Conservation (phyloP, 2,797 vertebrate species). For the Gallinago solitaria region DNA sequence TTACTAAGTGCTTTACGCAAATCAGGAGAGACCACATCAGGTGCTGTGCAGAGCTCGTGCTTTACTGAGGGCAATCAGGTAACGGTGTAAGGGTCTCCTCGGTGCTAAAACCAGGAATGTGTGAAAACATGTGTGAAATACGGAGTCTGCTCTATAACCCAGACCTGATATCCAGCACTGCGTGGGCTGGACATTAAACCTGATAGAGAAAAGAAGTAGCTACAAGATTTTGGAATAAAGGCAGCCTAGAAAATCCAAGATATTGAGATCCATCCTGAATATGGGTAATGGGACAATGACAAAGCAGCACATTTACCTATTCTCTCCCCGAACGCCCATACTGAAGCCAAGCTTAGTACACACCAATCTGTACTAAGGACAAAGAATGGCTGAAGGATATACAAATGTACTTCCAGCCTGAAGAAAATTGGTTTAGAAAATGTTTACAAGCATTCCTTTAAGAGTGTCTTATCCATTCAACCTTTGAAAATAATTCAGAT, state of each 20-base stretch:
- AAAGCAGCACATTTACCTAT: neutral
- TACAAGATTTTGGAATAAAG: neutral
- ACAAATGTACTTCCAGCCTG: neutral
- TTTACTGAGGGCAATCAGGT: neutral
- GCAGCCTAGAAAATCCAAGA: neutral
- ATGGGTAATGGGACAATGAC: neutral
- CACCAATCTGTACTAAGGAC: neutral
- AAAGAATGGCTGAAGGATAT: neutral
- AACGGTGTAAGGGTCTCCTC: neutral
- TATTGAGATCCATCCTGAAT: neutral
- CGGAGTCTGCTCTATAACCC: neutral
- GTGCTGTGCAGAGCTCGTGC: fast-evolving
- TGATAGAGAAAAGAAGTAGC: neutral
- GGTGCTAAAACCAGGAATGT: neutral
- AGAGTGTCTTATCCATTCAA: neutral
- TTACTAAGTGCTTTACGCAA: neutral
- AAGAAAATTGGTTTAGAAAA: neutral
- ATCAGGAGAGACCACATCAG: neutral
- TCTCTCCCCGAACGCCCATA: neutral
- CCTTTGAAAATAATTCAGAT: neutral
- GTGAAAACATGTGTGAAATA: neutral
- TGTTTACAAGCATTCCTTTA: neutral
- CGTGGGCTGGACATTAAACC: neutral
- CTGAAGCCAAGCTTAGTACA: neutral
- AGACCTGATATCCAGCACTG: neutral